A percentile compares a stretch with the other conserved stretches of the same genome.
Evolutionary conservation across 2,113 vertebrate genomes (phyloP).

Genomic region (Megaleporinus macrocephalus): DNA sequence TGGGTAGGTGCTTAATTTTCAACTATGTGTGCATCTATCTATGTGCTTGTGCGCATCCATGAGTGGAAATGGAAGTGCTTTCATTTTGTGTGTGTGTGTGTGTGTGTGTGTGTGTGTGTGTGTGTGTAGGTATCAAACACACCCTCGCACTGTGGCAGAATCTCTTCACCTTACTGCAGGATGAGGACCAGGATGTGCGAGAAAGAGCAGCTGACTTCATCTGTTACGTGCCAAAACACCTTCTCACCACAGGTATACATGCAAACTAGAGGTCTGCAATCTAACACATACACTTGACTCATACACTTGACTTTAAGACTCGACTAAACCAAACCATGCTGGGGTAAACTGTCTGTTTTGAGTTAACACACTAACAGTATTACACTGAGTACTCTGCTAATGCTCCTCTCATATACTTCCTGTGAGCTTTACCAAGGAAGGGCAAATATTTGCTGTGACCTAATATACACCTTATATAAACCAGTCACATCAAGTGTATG

Average conservation of each 20-base stretch:
- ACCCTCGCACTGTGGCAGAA: slow-evolving; percentile 87
- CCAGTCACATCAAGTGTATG: too few relatives aligned
- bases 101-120: slow-evolving; percentile 21
- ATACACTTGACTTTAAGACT: too few relatives aligned
- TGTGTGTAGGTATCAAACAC: slow-evolving; percentile 77
- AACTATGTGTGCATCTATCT: neutral
- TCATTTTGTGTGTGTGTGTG: neutral
- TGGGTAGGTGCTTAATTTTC: slow-evolving; percentile 81
- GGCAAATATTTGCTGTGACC: too few relatives aligned
- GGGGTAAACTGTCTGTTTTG: too few relatives aligned
- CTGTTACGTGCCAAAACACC: slow-evolving; percentile 72
- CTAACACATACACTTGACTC: too few relatives aligned
- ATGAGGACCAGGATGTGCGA: slow-evolving; percentile 88
- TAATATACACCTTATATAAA: too few relatives aligned
- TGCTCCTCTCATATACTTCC: too few relatives aligned
- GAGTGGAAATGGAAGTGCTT: slow-evolving; percentile 15
- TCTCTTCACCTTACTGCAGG: slow-evolving; percentile 87
- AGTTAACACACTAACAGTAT: too few relatives aligned
- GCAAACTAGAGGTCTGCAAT: neutral
- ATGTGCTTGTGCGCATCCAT: neutral
- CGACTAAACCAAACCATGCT: too few relatives aligned
- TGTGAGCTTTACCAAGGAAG: too few relatives aligned
- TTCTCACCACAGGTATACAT: slow-evolving; percentile 64
- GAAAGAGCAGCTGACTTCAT: slow-evolving; percentile 84
- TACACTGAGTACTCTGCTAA: too few relatives aligned